Evolutionary conservation across 2,888 invertebrate species (phyloP).

Genomic region (Folsomia candida): DNA sequence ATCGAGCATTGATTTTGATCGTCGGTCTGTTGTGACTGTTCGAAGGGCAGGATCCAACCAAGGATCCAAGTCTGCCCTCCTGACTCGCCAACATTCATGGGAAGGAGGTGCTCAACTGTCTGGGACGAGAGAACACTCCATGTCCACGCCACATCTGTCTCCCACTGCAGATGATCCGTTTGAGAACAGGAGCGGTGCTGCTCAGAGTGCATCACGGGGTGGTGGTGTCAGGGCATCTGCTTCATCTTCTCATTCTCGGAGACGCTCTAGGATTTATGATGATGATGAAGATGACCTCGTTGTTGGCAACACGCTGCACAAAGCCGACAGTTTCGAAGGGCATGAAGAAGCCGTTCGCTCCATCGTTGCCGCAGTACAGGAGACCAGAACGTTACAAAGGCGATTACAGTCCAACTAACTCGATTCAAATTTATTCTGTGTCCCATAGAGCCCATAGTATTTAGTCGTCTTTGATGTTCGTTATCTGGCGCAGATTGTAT

Average conservation of each 20-base stretch:
- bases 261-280: constrained; percentile 27
- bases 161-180: constrained; percentile 43
- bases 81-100: constrained; percentile 42
- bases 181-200: constrained; percentile 41
- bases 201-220: constrained; percentile 19
- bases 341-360: constrained; percentile 68
- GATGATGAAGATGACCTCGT: constrained; percentile 39
- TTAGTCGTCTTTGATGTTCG: background rate
- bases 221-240: constrained; percentile 30
- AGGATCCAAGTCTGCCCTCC: constrained; percentile 43
- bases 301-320: constrained; percentile 51
- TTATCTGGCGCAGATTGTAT: too few relatives aligned
- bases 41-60: constrained; percentile 46
- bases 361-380: constrained; percentile 66
- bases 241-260: background rate
- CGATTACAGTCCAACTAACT: constrained; percentile 53
- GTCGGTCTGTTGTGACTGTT: constrained; percentile 52
- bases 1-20: constrained; percentile 57
- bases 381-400: constrained; percentile 58
- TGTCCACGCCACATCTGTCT: constrained; percentile 47
- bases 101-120: constrained; percentile 29
- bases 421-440: background rate
- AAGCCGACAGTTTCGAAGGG: constrained; percentile 68
- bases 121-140: constrained; percentile 37
- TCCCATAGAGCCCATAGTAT: background rate